Base-by-base conservation (phyloP, 2,888 invertebrate genomes). In the Eumacrocentrus americanus region DNA sequence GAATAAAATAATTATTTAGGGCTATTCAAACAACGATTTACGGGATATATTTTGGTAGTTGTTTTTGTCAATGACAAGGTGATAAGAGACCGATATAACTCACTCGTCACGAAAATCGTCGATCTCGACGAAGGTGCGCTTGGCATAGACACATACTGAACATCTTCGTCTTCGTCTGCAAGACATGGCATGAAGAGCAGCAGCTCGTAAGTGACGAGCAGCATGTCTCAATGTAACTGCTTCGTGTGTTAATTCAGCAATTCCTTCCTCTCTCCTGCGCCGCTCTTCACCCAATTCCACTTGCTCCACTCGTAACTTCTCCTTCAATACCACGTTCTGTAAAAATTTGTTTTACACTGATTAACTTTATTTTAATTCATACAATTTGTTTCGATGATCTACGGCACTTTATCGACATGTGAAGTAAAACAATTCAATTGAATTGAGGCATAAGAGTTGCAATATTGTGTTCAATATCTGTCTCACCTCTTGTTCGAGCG, bases 111-210 rank as follows among this genome's bases (percentile, higher is more conserved):
- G 78, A 61, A 72, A 76, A 46, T 78, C 78, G 22, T 81, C 79
- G 66, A 84, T 82, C 68, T 85, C 85, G 58, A 84, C 83, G 67
- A 86, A 87, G 1, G 85, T 84, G 40, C 84, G 82, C 68, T 83
- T 84, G 1, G 86, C 85, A 68, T 87, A 86, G 2, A 84, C 79
- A 70, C 87, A 87, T 20, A 87, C 84, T 4, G 85, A 86, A 69
- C 87, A 87, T 68, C 86, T 84, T 68, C 85, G 82, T 60, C 85
- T 70, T 35, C 79, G 73, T 14, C 79, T 73, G 58, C 80, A 80
- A 37, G 78, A 72, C 0, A 79, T 79, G 5, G 80, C 80, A 57
- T 80, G 80, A 12, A 79, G 61, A 2, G 80, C 79, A 3, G 78
- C 77, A 1, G 79, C 79, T 11, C 75, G 75, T 5, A 80, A 71